These are phyloP conservation scores for Solenodon paradoxus DNA, from an alignment of 2,113 vertebrate species.

Conservation along the genomic window DNA sequence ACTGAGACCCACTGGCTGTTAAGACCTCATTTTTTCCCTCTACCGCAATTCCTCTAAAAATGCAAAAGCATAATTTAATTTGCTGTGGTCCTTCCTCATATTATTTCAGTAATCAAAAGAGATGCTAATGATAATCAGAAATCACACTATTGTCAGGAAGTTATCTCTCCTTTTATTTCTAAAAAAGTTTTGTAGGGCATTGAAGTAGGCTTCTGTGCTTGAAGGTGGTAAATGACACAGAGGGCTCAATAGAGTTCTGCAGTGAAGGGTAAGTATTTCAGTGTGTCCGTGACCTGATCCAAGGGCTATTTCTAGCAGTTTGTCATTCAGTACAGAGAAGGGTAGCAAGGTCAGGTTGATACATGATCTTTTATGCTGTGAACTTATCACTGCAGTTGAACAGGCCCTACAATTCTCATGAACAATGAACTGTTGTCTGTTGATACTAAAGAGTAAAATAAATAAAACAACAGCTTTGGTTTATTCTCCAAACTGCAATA, in stretches of 20 bases:
- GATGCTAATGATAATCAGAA: constrained; percentile 65
- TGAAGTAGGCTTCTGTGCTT: constrained; percentile 71
- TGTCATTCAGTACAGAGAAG: constrained; percentile 86
- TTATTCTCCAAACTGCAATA: background rate
- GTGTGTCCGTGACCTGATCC: constrained; percentile 78
- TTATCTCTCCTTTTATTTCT: constrained; percentile 66
- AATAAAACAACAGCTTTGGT: constrained; percentile 49
- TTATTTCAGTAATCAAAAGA: constrained; percentile 58
- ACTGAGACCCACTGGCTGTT: background rate
- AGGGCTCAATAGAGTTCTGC: constrained; percentile 75
- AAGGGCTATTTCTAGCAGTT: constrained; percentile 84
- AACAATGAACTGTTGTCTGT: constrained; percentile 75
- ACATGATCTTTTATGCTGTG: constrained; percentile 79
- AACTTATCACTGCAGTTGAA: constrained; percentile 76
- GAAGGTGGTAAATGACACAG: constrained; percentile 76
- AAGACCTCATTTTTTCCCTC: background rate
- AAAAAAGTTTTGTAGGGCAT: constrained; percentile 76
- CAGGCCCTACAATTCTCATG: constrained; percentile 76
- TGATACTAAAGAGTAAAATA: constrained; percentile 70
- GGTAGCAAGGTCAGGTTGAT: constrained; percentile 82
- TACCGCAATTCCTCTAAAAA: background rate
- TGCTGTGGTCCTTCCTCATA: background rate
- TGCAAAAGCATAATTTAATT: background rate
- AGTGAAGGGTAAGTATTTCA: constrained; percentile 83
- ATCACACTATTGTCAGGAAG: constrained; percentile 61